These are phyloP conservation scores for Andricus grossulariae DNA, from an alignment of 1,140 invertebrate species.

Conservation along the genomic window DNA sequence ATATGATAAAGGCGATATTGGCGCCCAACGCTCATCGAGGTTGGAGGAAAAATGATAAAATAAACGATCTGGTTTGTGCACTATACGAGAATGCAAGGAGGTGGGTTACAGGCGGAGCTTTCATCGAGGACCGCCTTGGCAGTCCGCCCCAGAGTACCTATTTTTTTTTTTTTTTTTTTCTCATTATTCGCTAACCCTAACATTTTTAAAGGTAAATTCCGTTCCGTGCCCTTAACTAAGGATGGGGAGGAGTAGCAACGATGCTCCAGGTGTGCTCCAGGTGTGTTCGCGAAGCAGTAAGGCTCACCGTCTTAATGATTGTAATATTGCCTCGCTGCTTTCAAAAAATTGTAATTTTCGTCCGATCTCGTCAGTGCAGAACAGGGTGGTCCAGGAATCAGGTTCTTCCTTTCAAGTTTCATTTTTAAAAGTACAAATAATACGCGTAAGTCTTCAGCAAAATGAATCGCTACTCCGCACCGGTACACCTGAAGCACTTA, in stretches of 20 bases:
- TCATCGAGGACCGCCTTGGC: conserved; percentile 56
- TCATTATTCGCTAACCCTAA: background rate
- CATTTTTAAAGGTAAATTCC: conserved; percentile 6
- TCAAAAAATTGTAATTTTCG: conserved; percentile 31
- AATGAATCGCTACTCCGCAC: conserved; percentile 12
- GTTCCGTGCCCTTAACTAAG: conserved; percentile 9
- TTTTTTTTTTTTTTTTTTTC: conserved; percentile 43
- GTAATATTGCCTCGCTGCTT: conserved; percentile 10
- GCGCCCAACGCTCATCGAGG: conserved; percentile 19
- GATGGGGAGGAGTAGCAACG: conserved; percentile 24
- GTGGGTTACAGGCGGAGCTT: conserved; percentile 58
- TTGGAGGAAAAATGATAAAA: conserved; percentile 56
- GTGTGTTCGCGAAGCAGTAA: conserved; percentile 8
- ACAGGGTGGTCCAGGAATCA: conserved; percentile 27
- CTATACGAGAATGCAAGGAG: conserved; percentile 49
- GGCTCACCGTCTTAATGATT: conserved; percentile 26
- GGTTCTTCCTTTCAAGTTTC: conserved; percentile 3
- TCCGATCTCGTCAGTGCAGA: conserved; percentile 1
- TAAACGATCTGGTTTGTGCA: conserved; percentile 49
- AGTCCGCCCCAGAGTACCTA: conserved; percentile 56
- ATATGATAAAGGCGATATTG: conserved; percentile 19
- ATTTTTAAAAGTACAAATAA: conserved; percentile 27
- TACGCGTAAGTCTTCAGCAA: conserved; percentile 28
- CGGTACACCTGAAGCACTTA: conserved; percentile 9
- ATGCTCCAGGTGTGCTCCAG: conserved; percentile 30